Evolutionary conservation across 2,113 vertebrate genomes (phyloP).

Genomic region (Proteles cristata): DNA sequence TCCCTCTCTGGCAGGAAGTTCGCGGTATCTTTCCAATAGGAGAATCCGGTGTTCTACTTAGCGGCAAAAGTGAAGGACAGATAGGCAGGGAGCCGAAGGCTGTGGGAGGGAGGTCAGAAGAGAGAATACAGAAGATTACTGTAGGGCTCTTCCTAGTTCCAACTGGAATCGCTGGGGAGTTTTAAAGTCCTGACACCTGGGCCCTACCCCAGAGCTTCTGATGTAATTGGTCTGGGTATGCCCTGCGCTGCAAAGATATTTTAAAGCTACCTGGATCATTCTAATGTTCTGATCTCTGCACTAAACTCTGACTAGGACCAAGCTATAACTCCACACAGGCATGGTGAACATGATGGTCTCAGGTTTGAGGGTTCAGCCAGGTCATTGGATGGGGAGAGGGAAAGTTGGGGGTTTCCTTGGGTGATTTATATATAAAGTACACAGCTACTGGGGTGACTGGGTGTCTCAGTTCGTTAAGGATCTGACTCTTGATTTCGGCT

Average conservation of each 20-base stretch:
- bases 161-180: background rate
- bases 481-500: too few species aligned
- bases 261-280: background rate
- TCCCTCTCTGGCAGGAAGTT: background rate
- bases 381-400: background rate
- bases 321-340: background rate
- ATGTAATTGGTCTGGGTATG: background rate
- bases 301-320: background rate
- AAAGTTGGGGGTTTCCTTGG: background rate
- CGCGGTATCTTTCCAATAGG: background rate
- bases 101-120: background rate
- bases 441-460: background rate
- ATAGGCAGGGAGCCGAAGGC: background rate
- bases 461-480: too few species aligned
- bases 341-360: background rate
- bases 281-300: background rate
- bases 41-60: background rate
- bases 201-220: background rate
- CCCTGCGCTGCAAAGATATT: background rate
- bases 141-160: background rate
- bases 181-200: background rate
- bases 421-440: background rate
- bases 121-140: background rate
- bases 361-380: background rate
- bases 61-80: background rate